These are phyloP conservation scores for Drosophila burlai DNA, from an alignment of 1,140 invertebrate genomes.

Conservation along the genomic window DNA sequence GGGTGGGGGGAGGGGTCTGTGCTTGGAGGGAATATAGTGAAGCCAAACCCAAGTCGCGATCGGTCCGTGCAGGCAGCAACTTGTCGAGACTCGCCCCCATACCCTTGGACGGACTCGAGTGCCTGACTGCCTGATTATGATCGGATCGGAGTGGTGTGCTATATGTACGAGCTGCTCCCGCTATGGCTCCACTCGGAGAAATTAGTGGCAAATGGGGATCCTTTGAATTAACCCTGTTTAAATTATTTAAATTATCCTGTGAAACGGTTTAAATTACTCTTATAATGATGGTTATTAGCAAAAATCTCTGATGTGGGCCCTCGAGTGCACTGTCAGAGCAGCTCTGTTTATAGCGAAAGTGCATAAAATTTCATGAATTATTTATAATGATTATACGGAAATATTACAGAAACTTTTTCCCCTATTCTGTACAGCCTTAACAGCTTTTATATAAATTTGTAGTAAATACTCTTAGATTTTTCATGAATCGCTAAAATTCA, in stretches of 20 bases:
- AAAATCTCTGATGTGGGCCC: background rate
- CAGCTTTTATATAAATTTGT: background rate
- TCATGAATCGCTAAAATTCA: background rate
- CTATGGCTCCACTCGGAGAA: conserved; percentile 17
- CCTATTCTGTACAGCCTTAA: background rate
- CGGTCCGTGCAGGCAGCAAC: conserved; percentile 74
- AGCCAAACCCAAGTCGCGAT: conserved; percentile 61
- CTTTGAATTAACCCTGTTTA: background rate
- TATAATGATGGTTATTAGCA: background rate
- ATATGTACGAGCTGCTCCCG: conserved; percentile 70
- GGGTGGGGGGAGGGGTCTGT: background rate
- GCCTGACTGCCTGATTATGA: conserved; percentile 76
- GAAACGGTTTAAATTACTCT: background rate
- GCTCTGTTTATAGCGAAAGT: background rate
- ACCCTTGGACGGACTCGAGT: conserved; percentile 62
- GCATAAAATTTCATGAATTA: background rate
- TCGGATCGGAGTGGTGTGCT: conserved; percentile 64
- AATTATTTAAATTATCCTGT: background rate
- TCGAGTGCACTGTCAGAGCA: background rate
- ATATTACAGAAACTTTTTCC: background rate
- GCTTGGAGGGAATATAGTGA: conserved; percentile 26
- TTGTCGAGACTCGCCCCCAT: conserved; percentile 66
- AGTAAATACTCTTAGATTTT: background rate
- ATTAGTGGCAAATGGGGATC: background rate
- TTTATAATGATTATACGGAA: no score